phyloP scores from a whole-genome alignment of 2,113 vertebrate genomes.

The Ophiodon elongatus region DNA sequence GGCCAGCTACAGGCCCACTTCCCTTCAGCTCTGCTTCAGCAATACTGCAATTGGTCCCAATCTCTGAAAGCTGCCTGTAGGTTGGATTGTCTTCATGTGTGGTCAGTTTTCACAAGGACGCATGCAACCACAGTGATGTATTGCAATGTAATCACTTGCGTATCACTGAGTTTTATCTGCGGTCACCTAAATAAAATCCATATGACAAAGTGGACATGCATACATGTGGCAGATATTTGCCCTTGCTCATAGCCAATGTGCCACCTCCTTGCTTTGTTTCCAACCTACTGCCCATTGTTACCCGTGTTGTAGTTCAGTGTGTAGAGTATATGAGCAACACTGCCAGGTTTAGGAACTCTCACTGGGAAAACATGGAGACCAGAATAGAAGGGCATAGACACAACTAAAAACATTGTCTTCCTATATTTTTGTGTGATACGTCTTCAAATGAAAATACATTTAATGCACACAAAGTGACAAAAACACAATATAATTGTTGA shows the following conservation, averaged over 20 bases:
- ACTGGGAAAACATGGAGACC: neutral
- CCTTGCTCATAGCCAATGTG: slow-evolving; percentile 30
- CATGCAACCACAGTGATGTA: slow-evolving; percentile 15
- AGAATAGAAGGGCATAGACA: neutral
- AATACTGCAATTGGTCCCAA: slow-evolving; percentile 35
- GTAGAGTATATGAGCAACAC: neutral
- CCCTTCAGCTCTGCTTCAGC: slow-evolving; percentile 49
- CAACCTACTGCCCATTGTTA: neutral
- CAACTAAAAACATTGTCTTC: neutral
- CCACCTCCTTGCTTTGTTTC: neutral
- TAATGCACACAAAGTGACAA: neutral
- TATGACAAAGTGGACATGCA: slow-evolving; percentile 18
- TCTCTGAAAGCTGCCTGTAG: slow-evolving; percentile 40
- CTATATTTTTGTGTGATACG: neutral
- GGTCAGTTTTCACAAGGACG: slow-evolving; percentile 48
- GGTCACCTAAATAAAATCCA: slow-evolving; percentile 33
- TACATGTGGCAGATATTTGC: slow-evolving; percentile 24
- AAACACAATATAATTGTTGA: neutral
- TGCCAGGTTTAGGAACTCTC: neutral
- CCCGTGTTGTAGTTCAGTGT: neutral
- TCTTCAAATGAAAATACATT: neutral
- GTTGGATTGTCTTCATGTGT: slow-evolving; percentile 44
- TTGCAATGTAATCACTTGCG: slow-evolving; percentile 27
- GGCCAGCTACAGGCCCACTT: slow-evolving; percentile 35
- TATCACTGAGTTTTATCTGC: slow-evolving; percentile 28